Conservation (phyloP, 2,888 invertebrate species). For the Calameuta filiformis region DNA sequence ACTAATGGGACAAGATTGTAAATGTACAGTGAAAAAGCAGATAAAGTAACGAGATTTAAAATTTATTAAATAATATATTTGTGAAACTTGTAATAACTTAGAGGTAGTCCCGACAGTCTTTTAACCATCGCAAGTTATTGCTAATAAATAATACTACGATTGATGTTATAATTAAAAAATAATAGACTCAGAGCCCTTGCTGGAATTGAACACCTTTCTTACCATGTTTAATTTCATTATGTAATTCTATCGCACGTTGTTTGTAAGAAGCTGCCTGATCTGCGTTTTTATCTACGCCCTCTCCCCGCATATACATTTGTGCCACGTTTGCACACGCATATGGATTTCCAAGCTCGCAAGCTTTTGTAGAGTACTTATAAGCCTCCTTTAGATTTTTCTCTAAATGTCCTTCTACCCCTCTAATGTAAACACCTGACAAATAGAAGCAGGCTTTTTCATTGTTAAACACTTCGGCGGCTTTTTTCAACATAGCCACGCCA, state of each 20-base stretch:
- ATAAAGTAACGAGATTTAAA: background rate
- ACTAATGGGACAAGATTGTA: too few species aligned
- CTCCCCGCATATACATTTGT: constrained; percentile 86
- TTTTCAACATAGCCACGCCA: constrained; percentile 69
- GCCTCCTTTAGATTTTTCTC: constrained; percentile 80
- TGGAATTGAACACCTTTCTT: constrained; percentile 67
- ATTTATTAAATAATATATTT: background rate
- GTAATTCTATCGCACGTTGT: constrained; percentile 76
- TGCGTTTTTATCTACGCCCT: constrained; percentile 81
- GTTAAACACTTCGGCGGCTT: constrained; percentile 67
- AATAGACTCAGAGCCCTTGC: constrained; percentile 53
- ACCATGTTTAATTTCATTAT: constrained; percentile 72
- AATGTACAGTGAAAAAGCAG: background rate
- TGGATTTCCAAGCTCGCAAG: constrained; percentile 86
- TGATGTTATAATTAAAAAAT: background rate
- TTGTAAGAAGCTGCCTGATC: constrained; percentile 80
- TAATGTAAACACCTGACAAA: constrained; percentile 82
- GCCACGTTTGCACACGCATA: constrained; percentile 92
- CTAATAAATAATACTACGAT: background rate
- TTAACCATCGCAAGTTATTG: background rate
- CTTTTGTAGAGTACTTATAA: constrained; percentile 79
- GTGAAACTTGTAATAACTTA: background rate
- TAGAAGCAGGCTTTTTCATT: constrained; percentile 83
- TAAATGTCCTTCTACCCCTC: constrained; percentile 75
- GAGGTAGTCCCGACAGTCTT: background rate